Conservation (phyloP, 2,888 invertebrate species). For the Ashinkailepas kermadecensis region DNA sequence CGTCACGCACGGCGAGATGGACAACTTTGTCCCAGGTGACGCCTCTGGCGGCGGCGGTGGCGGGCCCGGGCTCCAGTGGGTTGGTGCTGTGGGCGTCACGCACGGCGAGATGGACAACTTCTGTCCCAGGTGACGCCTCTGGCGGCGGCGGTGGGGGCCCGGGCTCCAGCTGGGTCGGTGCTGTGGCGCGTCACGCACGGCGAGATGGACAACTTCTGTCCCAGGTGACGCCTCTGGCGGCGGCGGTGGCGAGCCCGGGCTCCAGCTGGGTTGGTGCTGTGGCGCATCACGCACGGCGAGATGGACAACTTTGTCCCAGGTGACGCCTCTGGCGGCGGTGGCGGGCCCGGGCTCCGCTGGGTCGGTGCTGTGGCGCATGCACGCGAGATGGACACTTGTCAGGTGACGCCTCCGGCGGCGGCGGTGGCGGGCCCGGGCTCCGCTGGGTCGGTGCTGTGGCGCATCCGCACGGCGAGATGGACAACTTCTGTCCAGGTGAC, state of each 20-base stretch:
- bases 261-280: constrained; percentile 54
- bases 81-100: constrained; percentile 77
- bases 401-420: constrained; percentile 66
- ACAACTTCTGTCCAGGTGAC: constrained; percentile 77
- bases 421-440: constrained; percentile 53
- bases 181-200: constrained; percentile 85
- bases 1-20: constrained; percentile 78
- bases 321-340: constrained; percentile 65
- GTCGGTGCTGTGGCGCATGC: constrained; percentile 81
- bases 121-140: constrained; percentile 65
- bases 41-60: constrained; percentile 67
- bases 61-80: constrained; percentile 38
- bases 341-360: constrained; percentile 41
- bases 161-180: constrained; percentile 43
- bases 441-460: constrained; percentile 63
- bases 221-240: constrained; percentile 67
- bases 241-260: constrained; percentile 57
- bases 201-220: constrained; percentile 77
- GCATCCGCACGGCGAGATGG: constrained; percentile 81
- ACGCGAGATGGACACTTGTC: constrained; percentile 82
- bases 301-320: constrained; percentile 82
- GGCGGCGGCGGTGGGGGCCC: constrained; percentile 63
- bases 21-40: constrained; percentile 77
- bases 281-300: constrained; percentile 84
- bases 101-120: constrained; percentile 85